Base-by-base conservation (phyloP, 2,113 vertebrate genomes). In the Thinocorus orbignyianus region DNA sequence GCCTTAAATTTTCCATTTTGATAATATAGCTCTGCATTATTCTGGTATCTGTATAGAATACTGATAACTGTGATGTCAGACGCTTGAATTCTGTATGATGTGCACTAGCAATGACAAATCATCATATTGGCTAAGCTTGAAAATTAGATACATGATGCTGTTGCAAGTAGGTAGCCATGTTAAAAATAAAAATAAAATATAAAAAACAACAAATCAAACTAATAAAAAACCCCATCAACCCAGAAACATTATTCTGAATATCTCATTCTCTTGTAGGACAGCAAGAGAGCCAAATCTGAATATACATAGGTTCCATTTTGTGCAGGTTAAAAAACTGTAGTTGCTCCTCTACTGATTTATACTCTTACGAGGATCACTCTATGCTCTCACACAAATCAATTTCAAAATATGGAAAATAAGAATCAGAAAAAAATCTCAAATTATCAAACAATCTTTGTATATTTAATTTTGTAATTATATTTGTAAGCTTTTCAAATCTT, bases 271-370 rank as follows among this genome's bases (percentile, higher is more conserved):
- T 48, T 64, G 7, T 48, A 74, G 35, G 33, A 70, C 74, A 82
- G 7, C 25, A 57, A 35, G 11, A n/a, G 7, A 82, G 5, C 12
- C 41, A 15, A 64, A 61, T 5, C 16, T 77, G 9, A 69, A 16
- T 62, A 35, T 54, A 26, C 2, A 9, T 23, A 48, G 5, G 2
- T 77, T 86, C 24, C 2, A 3, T 64, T 69, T 71, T 0, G 0
- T 72, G 12, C 15, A 60, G 68, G 6, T 2, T 55, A 48, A 81
- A 77, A 81, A 81, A 37, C 10, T 39, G 17, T 37, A 46, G 10
- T 28, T 79, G 2, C 3, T 82, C 2, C 10, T 69, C 23, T 71
- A 25, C 3, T 55, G 57, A n/a, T 4, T 37, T 30, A 42, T 79
- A n/a, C 15, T 81, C 20, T 9, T 52, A 9, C n/a, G 35, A 62